Percentiles rank a stretch among this genome's conserved stretches.
Evolutionary conservation across 2,888 invertebrate species (phyloP).

Genomic region (Aradus depressus): DNA sequence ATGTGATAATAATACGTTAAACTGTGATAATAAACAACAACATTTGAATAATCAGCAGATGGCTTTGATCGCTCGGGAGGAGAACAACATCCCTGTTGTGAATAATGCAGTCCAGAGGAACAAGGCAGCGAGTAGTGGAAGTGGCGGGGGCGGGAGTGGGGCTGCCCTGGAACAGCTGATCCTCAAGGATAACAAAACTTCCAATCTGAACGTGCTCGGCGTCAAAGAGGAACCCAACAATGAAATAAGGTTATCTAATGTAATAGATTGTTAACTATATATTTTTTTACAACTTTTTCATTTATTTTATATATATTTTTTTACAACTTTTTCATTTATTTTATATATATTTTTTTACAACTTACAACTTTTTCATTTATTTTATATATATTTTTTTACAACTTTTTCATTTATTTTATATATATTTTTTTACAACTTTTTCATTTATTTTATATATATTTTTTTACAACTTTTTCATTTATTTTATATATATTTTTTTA

Average conservation of each 20-base stretch:
- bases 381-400: too few species aligned
- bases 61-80: not conserved
- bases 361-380: not conserved
- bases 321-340: too few species aligned
- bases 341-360: not conserved
- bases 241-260: conserved; percentile 24
- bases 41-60: conserved; percentile 6
- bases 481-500: too few species aligned
- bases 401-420: too few species aligned
- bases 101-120: not conserved
- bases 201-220: conserved; percentile 46
- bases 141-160: not conserved
- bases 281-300: too few species aligned
- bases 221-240: conserved; percentile 34
- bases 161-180: conserved; percentile 41
- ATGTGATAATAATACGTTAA: conserved; percentile 10
- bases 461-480: too few species aligned
- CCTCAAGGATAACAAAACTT: conserved; percentile 47
- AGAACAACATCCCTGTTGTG: conserved; percentile 1
- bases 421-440: too few species aligned
- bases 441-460: too few species aligned
- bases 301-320: too few species aligned
- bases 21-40: conserved; percentile 10
- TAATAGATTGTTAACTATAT: too few species aligned
- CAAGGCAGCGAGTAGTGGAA: not conserved